Percentiles rank a stretch among this genome's conserved stretches.
Evolutionary conservation across 2,113 vertebrate species (phyloP).

Genomic region (Paedocypris sp.): DNA sequence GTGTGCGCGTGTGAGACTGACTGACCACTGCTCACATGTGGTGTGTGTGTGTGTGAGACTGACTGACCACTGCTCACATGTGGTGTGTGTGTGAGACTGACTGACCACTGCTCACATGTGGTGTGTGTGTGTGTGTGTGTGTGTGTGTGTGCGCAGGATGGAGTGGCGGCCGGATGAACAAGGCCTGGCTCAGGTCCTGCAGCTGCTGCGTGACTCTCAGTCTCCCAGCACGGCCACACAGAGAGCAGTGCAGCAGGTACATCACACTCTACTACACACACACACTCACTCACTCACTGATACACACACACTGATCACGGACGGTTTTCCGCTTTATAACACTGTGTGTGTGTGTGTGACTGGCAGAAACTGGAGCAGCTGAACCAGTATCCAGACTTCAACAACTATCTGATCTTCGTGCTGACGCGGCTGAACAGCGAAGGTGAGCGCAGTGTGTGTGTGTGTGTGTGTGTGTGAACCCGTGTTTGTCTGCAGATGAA

Average conservation of each 20-base stretch:
- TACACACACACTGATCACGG: too few species aligned
- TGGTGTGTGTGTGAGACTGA: neutral
- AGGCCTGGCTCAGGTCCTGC: conserved; percentile 87
- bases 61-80: too few species aligned
- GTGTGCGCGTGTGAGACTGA: too few species aligned
- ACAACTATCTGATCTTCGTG: conserved; percentile 93
- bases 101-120: neutral
- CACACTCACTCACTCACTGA: too few species aligned
- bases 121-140: neutral
- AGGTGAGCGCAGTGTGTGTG: conserved; percentile 52
- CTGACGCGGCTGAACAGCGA: conserved; percentile 85
- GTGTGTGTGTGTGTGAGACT: too few species aligned
- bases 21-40: too few species aligned
- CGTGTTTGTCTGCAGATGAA: conserved; percentile 63
- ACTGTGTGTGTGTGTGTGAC: conserved; percentile 62
- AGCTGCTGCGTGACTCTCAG: conserved; percentile 87
- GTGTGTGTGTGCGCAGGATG: conserved; percentile 57
- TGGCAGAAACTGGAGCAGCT: conserved; percentile 87
- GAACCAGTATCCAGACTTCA: conserved; percentile 91
- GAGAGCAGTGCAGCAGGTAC: conserved; percentile 87
- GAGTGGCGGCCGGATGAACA: conserved; percentile 93
- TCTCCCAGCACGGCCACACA: conserved; percentile 88
- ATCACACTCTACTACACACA: too few species aligned
- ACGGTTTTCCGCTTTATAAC: too few species aligned
- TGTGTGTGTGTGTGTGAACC: neutral